Conservation (phyloP, 2,888 invertebrate genomes). For the Oscheius sp. region DNA sequence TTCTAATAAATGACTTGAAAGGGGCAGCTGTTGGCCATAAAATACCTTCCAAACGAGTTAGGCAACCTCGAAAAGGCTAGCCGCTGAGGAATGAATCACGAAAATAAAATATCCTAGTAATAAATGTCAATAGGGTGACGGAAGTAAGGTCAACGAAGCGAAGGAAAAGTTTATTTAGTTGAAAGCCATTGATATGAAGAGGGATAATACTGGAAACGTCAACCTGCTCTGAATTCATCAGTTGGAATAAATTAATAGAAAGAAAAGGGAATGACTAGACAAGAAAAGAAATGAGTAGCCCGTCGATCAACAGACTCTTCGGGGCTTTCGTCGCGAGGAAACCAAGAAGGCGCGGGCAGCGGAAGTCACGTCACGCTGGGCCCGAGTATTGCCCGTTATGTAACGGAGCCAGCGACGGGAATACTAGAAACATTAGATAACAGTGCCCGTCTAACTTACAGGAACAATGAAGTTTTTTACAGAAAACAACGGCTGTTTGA, state of each 20-base stretch:
- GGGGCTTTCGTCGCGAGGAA: neutral
- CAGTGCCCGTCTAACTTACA: neutral
- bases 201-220: neutral
- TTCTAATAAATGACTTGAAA: neutral
- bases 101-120: no score
- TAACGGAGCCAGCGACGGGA: constrained; percentile 30
- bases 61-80: neutral
- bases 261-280: neutral
- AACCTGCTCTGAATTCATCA: neutral
- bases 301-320: neutral
- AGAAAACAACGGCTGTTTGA: neutral
- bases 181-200: neutral
- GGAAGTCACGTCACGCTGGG: constrained; percentile 27
- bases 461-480: neutral
- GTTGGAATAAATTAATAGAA: neutral
- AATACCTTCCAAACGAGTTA: constrained; percentile 12
- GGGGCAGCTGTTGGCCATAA: constrained; percentile 17
- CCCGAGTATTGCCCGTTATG: constrained; percentile 24
- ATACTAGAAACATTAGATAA: constrained; percentile 15
- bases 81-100: no score
- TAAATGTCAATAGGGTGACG: no score
- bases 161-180: neutral
- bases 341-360: constrained; percentile 22
- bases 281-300: neutral
- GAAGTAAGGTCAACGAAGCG: neutral